Conservation (phyloP, 2,888 invertebrate species). For the Pediacus dermestoides region DNA sequence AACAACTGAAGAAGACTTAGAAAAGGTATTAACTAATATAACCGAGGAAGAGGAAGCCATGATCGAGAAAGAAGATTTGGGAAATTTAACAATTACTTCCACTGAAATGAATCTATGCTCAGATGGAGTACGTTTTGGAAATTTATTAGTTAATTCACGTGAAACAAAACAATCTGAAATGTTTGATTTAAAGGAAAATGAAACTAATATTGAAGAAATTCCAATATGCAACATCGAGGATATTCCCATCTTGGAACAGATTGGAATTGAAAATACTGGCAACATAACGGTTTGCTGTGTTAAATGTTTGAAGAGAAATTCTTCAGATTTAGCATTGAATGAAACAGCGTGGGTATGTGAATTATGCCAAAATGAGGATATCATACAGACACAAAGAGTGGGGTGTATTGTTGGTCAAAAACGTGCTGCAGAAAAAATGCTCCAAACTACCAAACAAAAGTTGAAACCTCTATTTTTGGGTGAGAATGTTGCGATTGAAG, state of each 20-base stretch:
- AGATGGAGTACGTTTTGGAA: no score
- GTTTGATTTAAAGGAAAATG: no score
- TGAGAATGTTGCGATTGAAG: conserved; percentile 14
- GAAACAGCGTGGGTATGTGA: conserved; percentile 1
- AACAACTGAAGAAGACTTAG: no score
- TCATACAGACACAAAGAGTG: conserved; percentile 4
- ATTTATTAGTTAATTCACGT: no score
- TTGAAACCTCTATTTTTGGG: conserved; percentile 14
- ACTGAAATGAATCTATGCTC: no score
- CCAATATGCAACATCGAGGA: neutral
- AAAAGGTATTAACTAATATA: no score
- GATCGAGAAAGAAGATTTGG: no score
- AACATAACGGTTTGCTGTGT: neutral
- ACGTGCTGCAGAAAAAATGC: conserved; percentile 17
- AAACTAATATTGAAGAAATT: neutral
- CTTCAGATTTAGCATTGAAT: neutral
- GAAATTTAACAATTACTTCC: no score
- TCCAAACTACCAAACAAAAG: conserved; percentile 12
- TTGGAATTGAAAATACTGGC: conserved; percentile 1
- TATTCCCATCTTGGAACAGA: conserved; percentile 1
- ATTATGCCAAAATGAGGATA: conserved; percentile 2
- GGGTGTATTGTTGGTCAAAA: conserved; percentile 14
- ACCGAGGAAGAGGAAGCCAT: no score
- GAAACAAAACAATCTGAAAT: no score
- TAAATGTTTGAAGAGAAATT: neutral